Conservation (phyloP, 2,888 invertebrate genomes). For the Campoplex nolae region DNA sequence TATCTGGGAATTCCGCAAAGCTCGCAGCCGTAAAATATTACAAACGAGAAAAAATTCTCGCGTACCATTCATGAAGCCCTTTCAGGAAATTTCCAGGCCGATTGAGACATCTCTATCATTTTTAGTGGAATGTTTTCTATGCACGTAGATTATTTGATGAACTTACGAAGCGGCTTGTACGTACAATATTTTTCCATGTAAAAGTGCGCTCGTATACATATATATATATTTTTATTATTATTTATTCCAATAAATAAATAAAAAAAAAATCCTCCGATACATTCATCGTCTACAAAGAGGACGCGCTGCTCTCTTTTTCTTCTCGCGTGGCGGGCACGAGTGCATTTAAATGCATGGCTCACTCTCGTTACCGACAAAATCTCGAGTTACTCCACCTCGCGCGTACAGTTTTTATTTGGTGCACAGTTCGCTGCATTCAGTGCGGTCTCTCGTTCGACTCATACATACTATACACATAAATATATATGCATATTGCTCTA, state of each 20-base stretch:
- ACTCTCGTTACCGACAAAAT: slow-evolving; percentile 48
- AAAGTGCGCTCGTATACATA: not conserved
- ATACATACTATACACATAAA: not conserved
- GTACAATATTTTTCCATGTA: not conserved
- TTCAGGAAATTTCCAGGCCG: not conserved
- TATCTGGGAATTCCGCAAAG: not conserved
- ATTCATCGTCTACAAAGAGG: not conserved
- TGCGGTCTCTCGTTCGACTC: slow-evolving; percentile 8
- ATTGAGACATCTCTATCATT: not conserved
- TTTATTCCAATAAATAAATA: slow-evolving; percentile 9
- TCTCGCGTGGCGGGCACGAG: not conserved
- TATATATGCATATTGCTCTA: not conserved
- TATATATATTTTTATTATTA: not conserved
- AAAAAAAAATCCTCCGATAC: slow-evolving; percentile 34
- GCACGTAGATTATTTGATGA: not conserved
- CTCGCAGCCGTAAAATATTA: not conserved
- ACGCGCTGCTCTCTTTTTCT: not conserved
- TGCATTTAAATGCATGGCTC: slow-evolving; percentile 50
- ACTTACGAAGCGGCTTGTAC: not conserved
- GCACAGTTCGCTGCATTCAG: slow-evolving; percentile 34
- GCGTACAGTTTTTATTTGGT: slow-evolving; percentile 33
- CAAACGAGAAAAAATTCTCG: not conserved
- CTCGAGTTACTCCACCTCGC: slow-evolving; percentile 37
- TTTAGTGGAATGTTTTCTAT: not conserved
- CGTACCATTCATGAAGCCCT: not conserved